These are phyloP conservation scores for Microtus pennsylvanicus DNA, from an alignment of 2,113 vertebrate genomes.

Conservation along the genomic window DNA sequence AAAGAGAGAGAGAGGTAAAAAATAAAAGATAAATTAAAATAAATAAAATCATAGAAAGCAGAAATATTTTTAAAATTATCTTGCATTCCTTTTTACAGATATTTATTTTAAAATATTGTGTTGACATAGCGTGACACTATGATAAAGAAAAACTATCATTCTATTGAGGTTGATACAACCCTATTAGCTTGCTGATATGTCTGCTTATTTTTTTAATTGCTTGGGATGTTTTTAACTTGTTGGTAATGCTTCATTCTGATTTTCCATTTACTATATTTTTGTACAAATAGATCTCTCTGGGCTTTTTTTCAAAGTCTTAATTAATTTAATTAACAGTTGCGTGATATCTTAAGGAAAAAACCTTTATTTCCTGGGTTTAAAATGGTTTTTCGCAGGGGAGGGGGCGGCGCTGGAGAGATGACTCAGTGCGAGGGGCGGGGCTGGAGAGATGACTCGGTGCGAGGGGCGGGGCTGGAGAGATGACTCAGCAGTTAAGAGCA, in stretches of 20 bases:
- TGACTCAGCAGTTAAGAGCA: background rate
- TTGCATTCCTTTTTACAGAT: background rate
- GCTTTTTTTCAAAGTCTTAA: background rate
- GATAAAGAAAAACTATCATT: background rate
- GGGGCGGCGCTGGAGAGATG: background rate
- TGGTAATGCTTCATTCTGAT: background rate
- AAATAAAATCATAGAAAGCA: background rate
- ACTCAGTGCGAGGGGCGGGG: background rate
- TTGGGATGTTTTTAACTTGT: background rate
- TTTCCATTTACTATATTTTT: slow-evolving; percentile 21
- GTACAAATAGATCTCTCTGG: background rate
- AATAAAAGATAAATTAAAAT: background rate
- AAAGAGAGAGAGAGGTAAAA: too few relatives aligned
- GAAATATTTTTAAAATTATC: background rate
- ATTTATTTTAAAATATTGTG: background rate
- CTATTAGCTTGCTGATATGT: background rate
- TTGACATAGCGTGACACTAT: background rate
- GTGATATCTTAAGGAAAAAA: background rate
- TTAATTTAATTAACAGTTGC: background rate
- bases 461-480: background rate
- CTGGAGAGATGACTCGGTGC: background rate
- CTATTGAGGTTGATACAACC: background rate
- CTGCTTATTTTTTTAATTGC: background rate
- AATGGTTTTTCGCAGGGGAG: background rate
- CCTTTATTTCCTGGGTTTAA: slow-evolving; percentile 29